Percentiles rank a stretch among this genome's conserved stretches.
Conservation (phyloP, 1,140 invertebrate species). For the Neodiprion lecontei region DNA sequence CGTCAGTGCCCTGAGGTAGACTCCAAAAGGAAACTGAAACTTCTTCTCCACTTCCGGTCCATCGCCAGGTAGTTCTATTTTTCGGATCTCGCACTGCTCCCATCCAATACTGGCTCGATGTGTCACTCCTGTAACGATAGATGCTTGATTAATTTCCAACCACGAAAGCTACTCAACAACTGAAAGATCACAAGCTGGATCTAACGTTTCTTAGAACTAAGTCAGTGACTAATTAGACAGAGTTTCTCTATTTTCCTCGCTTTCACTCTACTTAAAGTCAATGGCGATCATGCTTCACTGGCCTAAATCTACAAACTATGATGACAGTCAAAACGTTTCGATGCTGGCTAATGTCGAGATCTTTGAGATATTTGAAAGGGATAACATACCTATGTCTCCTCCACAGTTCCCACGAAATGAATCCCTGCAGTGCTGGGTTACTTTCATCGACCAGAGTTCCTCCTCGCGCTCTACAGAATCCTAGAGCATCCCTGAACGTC, state of each 20-base stretch:
- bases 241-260: no score
- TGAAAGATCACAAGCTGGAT: neutral
- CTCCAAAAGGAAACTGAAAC: conserved; percentile 94
- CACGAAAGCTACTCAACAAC: conserved; percentile 14
- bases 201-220: neutral
- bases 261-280: no score
- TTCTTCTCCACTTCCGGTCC: conserved; percentile 83
- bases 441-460: conserved; percentile 91
- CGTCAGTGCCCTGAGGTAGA: conserved; percentile 78
- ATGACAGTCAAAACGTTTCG: conserved; percentile 13
- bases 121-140: conserved; percentile 73
- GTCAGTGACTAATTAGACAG: neutral
- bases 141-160: conserved; percentile 12
- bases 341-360: neutral
- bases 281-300: no score
- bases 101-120: conserved; percentile 94
- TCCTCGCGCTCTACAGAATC: conserved; percentile 78
- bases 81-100: conserved; percentile 84
- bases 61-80: conserved; percentile 86
- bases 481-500: conserved; percentile 80
- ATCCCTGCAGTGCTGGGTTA: conserved; percentile 92
- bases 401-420: conserved; percentile 94
- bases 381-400: conserved; percentile 76
- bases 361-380: neutral
- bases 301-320: conserved; percentile 1